phyloP scores from a whole-genome alignment of 2,888 invertebrate genomes.

The Neoscelio sp. region DNA sequence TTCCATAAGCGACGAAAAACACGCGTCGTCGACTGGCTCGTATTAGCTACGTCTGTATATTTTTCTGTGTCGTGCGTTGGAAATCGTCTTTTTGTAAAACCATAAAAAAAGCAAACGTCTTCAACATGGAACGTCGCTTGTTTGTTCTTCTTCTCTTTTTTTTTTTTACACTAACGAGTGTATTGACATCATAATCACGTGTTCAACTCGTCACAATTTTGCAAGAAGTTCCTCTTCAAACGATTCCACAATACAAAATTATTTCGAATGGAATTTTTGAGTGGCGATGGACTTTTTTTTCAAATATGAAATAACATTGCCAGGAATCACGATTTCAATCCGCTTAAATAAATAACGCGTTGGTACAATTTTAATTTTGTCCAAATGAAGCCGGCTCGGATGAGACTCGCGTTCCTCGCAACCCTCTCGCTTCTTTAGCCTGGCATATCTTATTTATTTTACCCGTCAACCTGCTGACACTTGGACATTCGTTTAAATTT shows the following conservation, averaged over 20 bases:
- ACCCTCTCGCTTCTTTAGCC: slow-evolving; percentile 51
- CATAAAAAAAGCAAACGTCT: slow-evolving; percentile 64
- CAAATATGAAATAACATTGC: slow-evolving; percentile 1
- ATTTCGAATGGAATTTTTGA: neutral
- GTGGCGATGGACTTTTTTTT: neutral
- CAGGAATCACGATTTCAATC: slow-evolving; percentile 40
- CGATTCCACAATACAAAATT: neutral
- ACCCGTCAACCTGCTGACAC: slow-evolving; percentile 79
- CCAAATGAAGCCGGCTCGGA: slow-evolving; percentile 58
- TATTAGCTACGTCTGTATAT: slow-evolving; percentile 53
- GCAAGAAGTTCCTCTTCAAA: neutral
- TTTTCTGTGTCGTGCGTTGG: slow-evolving; percentile 69
- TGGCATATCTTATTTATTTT: slow-evolving; percentile 79
- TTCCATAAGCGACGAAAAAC: slow-evolving; percentile 56
- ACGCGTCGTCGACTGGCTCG: slow-evolving; percentile 53
- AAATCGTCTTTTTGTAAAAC: slow-evolving; percentile 72
- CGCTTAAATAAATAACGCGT: slow-evolving; percentile 59
- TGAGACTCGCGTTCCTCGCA: slow-evolving; percentile 56
- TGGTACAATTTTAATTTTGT: slow-evolving; percentile 60
- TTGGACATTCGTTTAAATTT: slow-evolving; percentile 82
- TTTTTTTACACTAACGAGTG: slow-evolving; percentile 59
- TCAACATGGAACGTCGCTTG: slow-evolving; percentile 54
- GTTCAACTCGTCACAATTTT: slow-evolving; percentile 37
- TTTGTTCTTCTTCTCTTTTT: slow-evolving; percentile 46
- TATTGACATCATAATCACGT: slow-evolving; percentile 65